Percentiles rank a stretch among this genome's conserved stretches.
Conservation (phyloP, 1,140 invertebrate genomes). For the Achatina immaculata region DNA sequence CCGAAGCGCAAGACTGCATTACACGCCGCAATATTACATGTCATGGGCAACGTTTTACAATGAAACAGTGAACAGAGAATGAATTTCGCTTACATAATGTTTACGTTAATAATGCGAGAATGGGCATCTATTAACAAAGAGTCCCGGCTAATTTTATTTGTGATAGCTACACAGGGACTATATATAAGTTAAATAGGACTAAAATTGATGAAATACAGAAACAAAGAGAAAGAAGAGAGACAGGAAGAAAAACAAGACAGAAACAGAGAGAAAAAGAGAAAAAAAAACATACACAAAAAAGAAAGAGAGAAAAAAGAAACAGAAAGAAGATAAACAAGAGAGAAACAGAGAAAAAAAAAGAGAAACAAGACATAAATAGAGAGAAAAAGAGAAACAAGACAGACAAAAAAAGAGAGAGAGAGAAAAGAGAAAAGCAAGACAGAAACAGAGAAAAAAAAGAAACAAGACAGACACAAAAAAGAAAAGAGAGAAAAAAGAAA, state of each 20-base stretch:
- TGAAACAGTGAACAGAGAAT: no score
- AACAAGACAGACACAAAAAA: conserved; percentile 10
- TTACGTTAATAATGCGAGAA: no score
- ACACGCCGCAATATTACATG: no score
- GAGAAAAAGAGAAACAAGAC: background rate
- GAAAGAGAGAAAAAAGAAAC: background rate
- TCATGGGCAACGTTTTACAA: no score
- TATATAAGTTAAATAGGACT: no score
- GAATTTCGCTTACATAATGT: no score
- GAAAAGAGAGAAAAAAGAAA: conserved; percentile 9
- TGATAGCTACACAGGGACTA: no score
- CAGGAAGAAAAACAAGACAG: conserved; percentile 23
- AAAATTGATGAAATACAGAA: background rate
- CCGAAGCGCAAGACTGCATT: background rate
- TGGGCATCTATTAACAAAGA: no score
- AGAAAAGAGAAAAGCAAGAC: background rate
- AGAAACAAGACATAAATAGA: background rate
- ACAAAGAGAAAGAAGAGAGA: background rate
- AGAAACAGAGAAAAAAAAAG: no score
- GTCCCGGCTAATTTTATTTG: no score
- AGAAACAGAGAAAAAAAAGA: conserved; percentile 6
- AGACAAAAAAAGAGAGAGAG: background rate
- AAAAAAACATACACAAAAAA: background rate
- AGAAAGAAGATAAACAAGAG: background rate
- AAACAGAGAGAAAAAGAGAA: background rate